phyloP scores from a whole-genome alignment of 2,888 invertebrate genomes.

The Cryptophagus acutangulus region DNA sequence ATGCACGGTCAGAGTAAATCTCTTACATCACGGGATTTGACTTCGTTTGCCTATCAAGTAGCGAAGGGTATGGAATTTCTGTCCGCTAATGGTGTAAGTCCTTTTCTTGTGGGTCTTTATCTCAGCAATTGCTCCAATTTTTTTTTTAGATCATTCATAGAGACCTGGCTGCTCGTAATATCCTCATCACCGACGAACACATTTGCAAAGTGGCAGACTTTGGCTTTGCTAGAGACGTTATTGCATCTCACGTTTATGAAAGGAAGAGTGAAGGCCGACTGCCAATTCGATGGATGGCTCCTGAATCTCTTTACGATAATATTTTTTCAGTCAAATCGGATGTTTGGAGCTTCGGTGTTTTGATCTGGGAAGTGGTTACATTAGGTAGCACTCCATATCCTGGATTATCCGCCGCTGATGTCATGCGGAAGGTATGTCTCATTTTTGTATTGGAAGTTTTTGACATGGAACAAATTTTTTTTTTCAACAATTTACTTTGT shows the following conservation, averaged over 20 bases:
- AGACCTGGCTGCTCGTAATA: slow-evolving; percentile 84
- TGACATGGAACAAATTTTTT: too few species aligned
- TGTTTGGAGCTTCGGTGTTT: slow-evolving; percentile 92
- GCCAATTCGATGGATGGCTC: slow-evolving; percentile 89
- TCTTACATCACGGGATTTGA: slow-evolving; percentile 80
- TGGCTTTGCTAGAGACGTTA: slow-evolving; percentile 86
- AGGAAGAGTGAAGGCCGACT: slow-evolving; percentile 72
- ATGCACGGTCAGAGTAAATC: slow-evolving; percentile 71
- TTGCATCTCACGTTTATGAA: slow-evolving; percentile 83
- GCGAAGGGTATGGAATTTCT: slow-evolving; percentile 86
- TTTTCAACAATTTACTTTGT: not conserved
- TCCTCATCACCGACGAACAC: slow-evolving; percentile 80
- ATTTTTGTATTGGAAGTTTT: too few species aligned
- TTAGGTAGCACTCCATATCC: slow-evolving; percentile 94
- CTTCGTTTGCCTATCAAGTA: slow-evolving; percentile 87
- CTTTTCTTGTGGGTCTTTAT: not conserved
- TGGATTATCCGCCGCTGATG: slow-evolving; percentile 85
- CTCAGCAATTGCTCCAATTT: not conserved
- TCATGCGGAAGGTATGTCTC: slow-evolving; percentile 72
- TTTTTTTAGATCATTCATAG: slow-evolving; percentile 74
- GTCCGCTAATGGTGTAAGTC: slow-evolving; percentile 73
- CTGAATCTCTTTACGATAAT: slow-evolving; percentile 90
- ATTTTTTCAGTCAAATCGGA: slow-evolving; percentile 91
- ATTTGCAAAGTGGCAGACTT: slow-evolving; percentile 92
- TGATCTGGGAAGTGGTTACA: slow-evolving; percentile 95